A percentile compares a stretch with the other conserved stretches of the same genome.
phyloP scores from a whole-genome alignment of 2,888 invertebrate species.

The Dryadula phaetusa region DNA sequence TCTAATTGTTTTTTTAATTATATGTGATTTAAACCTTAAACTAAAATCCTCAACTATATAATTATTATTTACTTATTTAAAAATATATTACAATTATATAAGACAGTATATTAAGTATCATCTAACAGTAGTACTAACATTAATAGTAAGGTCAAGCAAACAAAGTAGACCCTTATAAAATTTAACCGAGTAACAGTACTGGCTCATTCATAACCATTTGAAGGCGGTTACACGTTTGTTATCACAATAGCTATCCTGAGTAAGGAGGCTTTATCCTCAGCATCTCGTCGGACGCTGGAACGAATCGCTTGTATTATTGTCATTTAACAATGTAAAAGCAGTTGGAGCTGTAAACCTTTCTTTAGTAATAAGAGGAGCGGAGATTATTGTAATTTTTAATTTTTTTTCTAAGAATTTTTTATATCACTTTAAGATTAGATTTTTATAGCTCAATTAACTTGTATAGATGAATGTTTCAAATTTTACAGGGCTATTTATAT shows the following conservation, averaged over 20 bases:
- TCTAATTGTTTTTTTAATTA: too few species aligned
- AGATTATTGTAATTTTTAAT: not conserved
- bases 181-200: conserved; percentile 17
- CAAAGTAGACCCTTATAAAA: conserved; percentile 12
- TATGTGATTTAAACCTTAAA: too few species aligned
- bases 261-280: conserved; percentile 42
- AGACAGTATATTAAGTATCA: too few species aligned
- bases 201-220: conserved; percentile 29
- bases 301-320: conserved; percentile 42
- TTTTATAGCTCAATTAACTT: too few species aligned
- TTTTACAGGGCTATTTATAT: too few species aligned
- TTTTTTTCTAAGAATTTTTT: too few species aligned
- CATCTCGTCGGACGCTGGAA: conserved; percentile 37
- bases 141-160: not conserved
- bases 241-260: conserved; percentile 38
- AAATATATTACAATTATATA: too few species aligned
- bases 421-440: too few species aligned
- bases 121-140: not conserved
- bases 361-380: conserved; percentile 40
- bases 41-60: too few species aligned
- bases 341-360: not conserved
- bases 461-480: too few species aligned
- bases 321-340: conserved; percentile 42
- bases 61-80: too few species aligned
- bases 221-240: conserved; percentile 28